Conservation (phyloP, 2,888 invertebrate genomes). For the Lissonota sp. region DNA sequence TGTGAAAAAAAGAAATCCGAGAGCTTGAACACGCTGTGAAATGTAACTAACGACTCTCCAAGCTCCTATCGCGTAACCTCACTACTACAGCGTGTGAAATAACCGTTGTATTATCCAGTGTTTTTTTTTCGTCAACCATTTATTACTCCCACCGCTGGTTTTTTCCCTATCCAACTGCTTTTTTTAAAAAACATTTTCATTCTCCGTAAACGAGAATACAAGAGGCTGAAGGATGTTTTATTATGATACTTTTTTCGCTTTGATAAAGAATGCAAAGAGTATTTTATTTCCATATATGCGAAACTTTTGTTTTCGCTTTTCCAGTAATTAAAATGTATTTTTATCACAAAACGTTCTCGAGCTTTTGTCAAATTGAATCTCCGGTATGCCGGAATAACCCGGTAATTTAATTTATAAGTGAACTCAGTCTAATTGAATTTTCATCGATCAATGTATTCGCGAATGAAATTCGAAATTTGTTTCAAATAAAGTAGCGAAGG, state of each 20-base stretch:
- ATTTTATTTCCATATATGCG: neutral
- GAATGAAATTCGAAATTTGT: no score
- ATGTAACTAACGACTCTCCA: conserved; percentile 55
- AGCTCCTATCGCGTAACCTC: conserved; percentile 29
- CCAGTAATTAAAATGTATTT: no score
- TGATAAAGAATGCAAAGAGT: neutral
- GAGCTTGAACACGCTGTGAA: conserved; percentile 52
- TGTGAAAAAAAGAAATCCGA: conserved; percentile 27
- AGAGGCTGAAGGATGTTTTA: neutral
- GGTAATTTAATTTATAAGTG: no score
- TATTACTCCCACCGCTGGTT: conserved; percentile 3
- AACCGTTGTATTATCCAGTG: conserved; percentile 40
- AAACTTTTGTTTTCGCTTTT: no score
- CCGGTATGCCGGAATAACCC: no score
- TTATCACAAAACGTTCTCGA: neutral
- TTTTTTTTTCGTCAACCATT: conserved; percentile 23
- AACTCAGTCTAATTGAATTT: no score
- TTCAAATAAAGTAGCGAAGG: no score
- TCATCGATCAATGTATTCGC: no score
- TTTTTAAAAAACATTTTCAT: conserved; percentile 22
- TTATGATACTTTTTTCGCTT: neutral
- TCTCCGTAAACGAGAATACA: neutral
- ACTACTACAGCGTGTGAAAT: conserved; percentile 28
- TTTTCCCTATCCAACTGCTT: conserved; percentile 2
- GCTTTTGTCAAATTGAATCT: neutral